phyloP scores from a whole-genome alignment of 2,797 vertebrate genomes.

The Gallinago nigripennis region DNA sequence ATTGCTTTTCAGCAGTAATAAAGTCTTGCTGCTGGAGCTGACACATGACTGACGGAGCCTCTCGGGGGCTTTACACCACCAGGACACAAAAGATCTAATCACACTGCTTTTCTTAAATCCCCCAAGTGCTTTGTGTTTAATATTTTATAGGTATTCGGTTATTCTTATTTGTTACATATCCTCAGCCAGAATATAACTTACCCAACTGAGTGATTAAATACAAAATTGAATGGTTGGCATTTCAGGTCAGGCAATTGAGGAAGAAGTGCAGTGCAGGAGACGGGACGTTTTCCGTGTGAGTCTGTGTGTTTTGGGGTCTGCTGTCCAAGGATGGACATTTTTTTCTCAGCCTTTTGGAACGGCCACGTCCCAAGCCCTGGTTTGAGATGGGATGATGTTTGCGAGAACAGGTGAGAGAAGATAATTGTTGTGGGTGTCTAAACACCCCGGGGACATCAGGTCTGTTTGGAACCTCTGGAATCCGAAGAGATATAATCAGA shows the following conservation, averaged over 20 bases:
- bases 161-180: not conserved
- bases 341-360: not conserved
- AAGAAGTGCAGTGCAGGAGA: not conserved
- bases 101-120: not conserved
- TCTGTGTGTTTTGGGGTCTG: not conserved
- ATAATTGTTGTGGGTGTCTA: not conserved
- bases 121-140: not conserved
- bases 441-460: not conserved
- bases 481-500: not conserved
- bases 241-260: not conserved
- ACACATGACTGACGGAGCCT: not conserved
- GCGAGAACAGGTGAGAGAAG: fast-evolving
- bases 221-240: not conserved
- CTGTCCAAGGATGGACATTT: not conserved
- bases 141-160: not conserved
- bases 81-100: not conserved
- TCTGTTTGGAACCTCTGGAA: not conserved
- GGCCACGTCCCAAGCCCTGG: not conserved
- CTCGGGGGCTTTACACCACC: not conserved
- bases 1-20: conserved; percentile 19
- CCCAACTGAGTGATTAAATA: not conserved
- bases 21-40: not conserved
- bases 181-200: not conserved
- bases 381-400: not conserved
- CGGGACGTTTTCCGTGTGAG: not conserved